Conservation (phyloP, 1,140 invertebrate genomes). For the Frieseomelitta varia region DNA sequence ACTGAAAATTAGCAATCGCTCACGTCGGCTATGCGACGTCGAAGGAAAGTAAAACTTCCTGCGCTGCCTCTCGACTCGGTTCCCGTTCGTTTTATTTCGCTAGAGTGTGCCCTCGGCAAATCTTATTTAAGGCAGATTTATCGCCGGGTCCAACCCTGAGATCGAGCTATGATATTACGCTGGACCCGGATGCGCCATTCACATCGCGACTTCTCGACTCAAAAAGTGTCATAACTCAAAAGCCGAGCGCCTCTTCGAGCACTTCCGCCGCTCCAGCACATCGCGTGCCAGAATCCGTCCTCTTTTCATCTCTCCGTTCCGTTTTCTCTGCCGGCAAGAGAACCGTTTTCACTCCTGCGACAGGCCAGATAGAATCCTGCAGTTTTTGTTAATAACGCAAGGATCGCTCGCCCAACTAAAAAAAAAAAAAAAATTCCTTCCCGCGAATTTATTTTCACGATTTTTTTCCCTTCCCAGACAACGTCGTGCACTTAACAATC, state of each 20-base stretch:
- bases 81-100: constrained; percentile 69
- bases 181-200: constrained; percentile 75
- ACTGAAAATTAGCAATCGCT: not conserved
- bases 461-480: not conserved
- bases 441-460: not conserved
- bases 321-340: not conserved
- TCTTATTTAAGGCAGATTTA: constrained; percentile 78
- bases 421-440: constrained; percentile 29
- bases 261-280: constrained; percentile 72
- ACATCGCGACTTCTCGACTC: constrained; percentile 76
- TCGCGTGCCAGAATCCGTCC: constrained; percentile 74
- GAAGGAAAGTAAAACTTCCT: constrained; percentile 28
- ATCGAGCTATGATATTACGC: constrained; percentile 76
- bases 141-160: constrained; percentile 66
- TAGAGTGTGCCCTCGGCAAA: constrained; percentile 74
- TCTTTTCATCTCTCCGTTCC: constrained; percentile 7
- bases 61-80: not conserved
- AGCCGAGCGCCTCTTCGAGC: constrained; percentile 74
- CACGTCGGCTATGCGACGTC: constrained; percentile 11
- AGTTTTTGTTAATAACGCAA: constrained; percentile 62
- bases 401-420: constrained; percentile 15
- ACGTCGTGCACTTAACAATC: too few species aligned
- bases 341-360: constrained; percentile 16
- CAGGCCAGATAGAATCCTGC: constrained; percentile 20
- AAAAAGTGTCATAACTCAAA: constrained; percentile 79